Evolutionary conservation across 2,888 invertebrate species (phyloP), one percentile per base, ranked within the genome.

Genomic region (Encarsia formosa): DNA sequence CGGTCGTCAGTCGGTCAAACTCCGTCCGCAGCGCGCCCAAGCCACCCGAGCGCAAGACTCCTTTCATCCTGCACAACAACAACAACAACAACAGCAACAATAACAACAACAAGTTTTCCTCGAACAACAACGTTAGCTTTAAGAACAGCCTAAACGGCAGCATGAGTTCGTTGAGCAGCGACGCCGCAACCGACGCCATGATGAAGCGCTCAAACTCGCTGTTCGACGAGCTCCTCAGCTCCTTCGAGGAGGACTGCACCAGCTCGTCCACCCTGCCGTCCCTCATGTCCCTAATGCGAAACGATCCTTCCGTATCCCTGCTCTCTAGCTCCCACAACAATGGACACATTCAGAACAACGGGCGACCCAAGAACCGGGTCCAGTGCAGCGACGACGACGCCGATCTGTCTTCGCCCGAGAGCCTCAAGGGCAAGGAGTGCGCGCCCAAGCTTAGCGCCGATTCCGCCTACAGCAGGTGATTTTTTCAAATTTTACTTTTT

Each of bases 391-490:
- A 63, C 63, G 71, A 68, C 53, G 72, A 69, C 52, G 74, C 63
- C 45, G 70, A 67, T 54, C 63, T 63, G 11, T 70, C 64, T 29
- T 72, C 67, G 47, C 74, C 71, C 11, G 71, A 71, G 31, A 68
- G 67, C 51, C 68, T 64, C 62, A 70, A 71, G 49, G 61, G 62
- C 22, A 63, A 61, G 39, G 66, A 65, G 47, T 67, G 66, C 50
- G 58, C 62, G 51, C 60, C 63, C 44, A 77, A 78, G 59, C 64
- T 76, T 37, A 76, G 77, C 57, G 79, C 82, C 23, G 90, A 90
- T 75, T 90, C 90, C 23, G 90, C 90, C 48, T 90, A 90, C 76
- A 88, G 88, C 81, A 90, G 90, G 90, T 90, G 78, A 78, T 78
- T n/a, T n/a, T n/a, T n/a, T n/a, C n/a, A n/a, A n/a, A n/a, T n/a